A percentile compares a stretch with the other conserved stretches of the same genome.
Evolutionary conservation across 2,113 vertebrate genomes (phyloP).

Genomic region (Clarias gariepinus): DNA sequence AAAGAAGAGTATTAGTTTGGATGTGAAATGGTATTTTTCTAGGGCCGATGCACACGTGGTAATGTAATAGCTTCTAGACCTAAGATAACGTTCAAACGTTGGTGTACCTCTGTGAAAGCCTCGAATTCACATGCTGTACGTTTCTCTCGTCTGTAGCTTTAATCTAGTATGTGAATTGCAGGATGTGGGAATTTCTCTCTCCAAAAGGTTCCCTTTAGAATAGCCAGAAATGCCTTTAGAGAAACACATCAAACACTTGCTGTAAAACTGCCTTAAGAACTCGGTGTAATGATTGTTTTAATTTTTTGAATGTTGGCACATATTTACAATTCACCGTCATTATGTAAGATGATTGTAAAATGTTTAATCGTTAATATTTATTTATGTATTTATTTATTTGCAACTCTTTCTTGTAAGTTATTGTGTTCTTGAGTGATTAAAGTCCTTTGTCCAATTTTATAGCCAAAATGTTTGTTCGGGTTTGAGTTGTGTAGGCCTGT

Average conservation of each 20-base stretch:
- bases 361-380: constrained; percentile 96
- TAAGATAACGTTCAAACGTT: constrained; percentile 78
- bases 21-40: constrained; percentile 82
- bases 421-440: constrained; percentile 78
- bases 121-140: constrained; percentile 81
- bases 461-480: constrained; percentile 73
- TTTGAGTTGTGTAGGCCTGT: constrained; percentile 71
- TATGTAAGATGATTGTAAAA: constrained; percentile 85
- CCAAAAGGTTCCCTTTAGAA: constrained; percentile 83
- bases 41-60: constrained; percentile 75
- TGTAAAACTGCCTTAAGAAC: constrained; percentile 96
- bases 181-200: constrained; percentile 73
- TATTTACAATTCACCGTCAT: constrained; percentile 74
- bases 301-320: constrained; percentile 72
- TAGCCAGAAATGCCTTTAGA: constrained; percentile 98
- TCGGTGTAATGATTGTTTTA: constrained; percentile 69
- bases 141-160: constrained; percentile 85
- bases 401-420: constrained; percentile 87
- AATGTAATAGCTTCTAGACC: constrained; percentile 82
- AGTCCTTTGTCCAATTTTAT: constrained; percentile 82
- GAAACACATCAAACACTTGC: constrained; percentile 81
- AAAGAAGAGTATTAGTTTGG: constrained; percentile 76
- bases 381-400: constrained; percentile 98
- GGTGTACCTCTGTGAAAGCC: constrained; percentile 75
- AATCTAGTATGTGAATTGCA: constrained; percentile 85